Evolutionary conservation across 2,113 vertebrate species (phyloP), one percentile per base, ranked within the genome.

Genomic region (Ochotona princeps): DNA sequence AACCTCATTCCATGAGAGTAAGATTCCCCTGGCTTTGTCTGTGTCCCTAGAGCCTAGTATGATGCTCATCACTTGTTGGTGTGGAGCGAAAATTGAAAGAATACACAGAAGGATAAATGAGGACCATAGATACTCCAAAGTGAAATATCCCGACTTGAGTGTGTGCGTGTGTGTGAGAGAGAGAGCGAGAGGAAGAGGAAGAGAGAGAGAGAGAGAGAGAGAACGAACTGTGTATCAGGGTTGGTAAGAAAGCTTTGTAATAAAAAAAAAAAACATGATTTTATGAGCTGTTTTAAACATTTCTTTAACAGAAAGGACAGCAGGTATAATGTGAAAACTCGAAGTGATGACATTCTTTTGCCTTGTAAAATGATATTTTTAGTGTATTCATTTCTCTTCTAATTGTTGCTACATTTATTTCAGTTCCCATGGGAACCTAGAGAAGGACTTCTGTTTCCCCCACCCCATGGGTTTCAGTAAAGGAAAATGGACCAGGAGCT

Each of bases 301-400:
- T 93, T 20, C 75, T n/a, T 35, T 61, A 73, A 61, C 54, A 57
- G 54, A 57, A 57, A 57, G 54, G 54, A 18, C 54, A 57, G 54
- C 54, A 57, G 70, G 79, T 94, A 80, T 63, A 94, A 92, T 54
- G 51, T 72, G 82, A 95, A 79, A 72, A 54, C 67, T 88, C 92
- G 61, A 94, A 90, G 60, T 81, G 73, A 21, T 89, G 83, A 93
- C 79, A 92, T 93, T 92, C 47, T 89, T 92, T 96, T 86, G 80
- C 80, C 94, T 91, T 78, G 38, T 91, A 89, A 94, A 95, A 69
- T 95, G 87, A 65, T 96, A 96, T 95, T 96, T 96, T 96, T 96
- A 96, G 94, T 93, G 66, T 80, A 66, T 75, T 95, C 90, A 93
- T 94, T 84, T 94, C 84, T 91, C 83, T 73, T 92, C 81, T 94